Evolutionary conservation across 2,797 vertebrate genomes (phyloP).

Genomic region (Carapus acus): DNA sequence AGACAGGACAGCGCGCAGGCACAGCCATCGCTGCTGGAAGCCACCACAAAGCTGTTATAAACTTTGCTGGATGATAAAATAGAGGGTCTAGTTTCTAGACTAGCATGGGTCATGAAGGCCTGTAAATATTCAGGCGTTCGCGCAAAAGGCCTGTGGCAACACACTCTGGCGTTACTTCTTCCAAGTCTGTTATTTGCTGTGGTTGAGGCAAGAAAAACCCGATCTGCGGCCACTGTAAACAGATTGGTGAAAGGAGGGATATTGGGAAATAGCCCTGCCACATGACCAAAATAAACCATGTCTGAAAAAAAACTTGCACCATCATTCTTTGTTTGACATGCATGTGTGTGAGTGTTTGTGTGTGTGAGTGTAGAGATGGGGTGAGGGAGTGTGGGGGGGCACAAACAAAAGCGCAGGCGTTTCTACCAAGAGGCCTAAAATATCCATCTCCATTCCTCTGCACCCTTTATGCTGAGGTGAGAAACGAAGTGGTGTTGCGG

Average conservation of each 20-base stretch:
- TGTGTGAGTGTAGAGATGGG: no score
- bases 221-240: slow-evolving; percentile 42
- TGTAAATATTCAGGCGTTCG: slow-evolving; percentile 63
- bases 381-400: not conserved
- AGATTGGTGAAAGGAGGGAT: slow-evolving; percentile 40
- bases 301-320: slow-evolving; percentile 20
- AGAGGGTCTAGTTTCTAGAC: slow-evolving; percentile 29
- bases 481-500: slow-evolving; percentile 52
- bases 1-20: slow-evolving; percentile 53
- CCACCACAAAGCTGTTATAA: slow-evolving; percentile 47
- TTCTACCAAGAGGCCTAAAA: slow-evolving; percentile 48
- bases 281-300: slow-evolving; percentile 34
- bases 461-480: no score
- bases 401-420: slow-evolving; percentile 23
- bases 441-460: slow-evolving; percentile 13
- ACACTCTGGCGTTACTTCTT: slow-evolving; percentile 59
- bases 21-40: slow-evolving; percentile 36
- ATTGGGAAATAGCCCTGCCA: slow-evolving; percentile 36
- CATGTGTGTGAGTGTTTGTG: no score
- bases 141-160: slow-evolving; percentile 57
- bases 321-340: slow-evolving; percentile 44
- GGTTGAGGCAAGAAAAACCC: slow-evolving; percentile 45
- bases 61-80: slow-evolving; percentile 36
- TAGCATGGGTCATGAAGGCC: slow-evolving; percentile 43
- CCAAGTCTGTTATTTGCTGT: slow-evolving; percentile 53